Percentiles rank a stretch among this genome's conserved stretches.
phyloP scores from a whole-genome alignment of 2,113 vertebrate species.

The Xiphophorus couchianus region DNA sequence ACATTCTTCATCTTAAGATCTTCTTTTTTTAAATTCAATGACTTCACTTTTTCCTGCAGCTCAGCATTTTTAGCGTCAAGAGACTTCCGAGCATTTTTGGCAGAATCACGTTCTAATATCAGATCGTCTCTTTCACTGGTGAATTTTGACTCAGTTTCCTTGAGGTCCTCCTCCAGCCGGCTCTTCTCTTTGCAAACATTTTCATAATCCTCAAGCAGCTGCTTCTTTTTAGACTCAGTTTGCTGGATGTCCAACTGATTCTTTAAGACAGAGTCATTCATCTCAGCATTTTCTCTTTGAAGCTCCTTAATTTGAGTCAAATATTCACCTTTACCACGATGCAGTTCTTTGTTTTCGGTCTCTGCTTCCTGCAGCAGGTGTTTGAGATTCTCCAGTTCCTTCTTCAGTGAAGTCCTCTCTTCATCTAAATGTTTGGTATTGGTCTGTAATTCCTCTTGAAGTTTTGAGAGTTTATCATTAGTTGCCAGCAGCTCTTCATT shows the following conservation, averaged over 20 bases:
- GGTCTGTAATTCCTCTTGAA: slow-evolving; percentile 77
- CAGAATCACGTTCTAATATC: slow-evolving; percentile 73
- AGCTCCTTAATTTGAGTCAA: slow-evolving; percentile 76
- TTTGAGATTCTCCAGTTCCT: slow-evolving; percentile 72
- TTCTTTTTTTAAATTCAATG: slow-evolving; percentile 80
- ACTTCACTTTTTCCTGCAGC: slow-evolving; percentile 73
- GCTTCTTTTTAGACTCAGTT: slow-evolving; percentile 71
- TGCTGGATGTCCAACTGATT: slow-evolving; percentile 67
- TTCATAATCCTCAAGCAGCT: slow-evolving; percentile 81
- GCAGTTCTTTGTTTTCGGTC: slow-evolving; percentile 76
- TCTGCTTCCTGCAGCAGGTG: slow-evolving; percentile 73
- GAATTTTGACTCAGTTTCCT: slow-evolving; percentile 79
- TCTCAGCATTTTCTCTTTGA: slow-evolving; percentile 63
- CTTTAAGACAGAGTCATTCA: slow-evolving; percentile 68
- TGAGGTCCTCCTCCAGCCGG: slow-evolving; percentile 80
- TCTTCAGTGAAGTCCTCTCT: slow-evolving; percentile 71
- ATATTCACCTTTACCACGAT: slow-evolving; percentile 60
- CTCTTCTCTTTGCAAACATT: slow-evolving; percentile 80
- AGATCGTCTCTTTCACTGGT: slow-evolving; percentile 75
- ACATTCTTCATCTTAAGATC: slow-evolving; percentile 69
- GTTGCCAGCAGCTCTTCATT: slow-evolving; percentile 80
- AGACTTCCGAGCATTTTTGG: slow-evolving; percentile 80
- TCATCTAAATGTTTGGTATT: slow-evolving; percentile 70
- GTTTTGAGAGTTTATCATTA: slow-evolving; percentile 73
- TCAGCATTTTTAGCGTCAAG: slow-evolving; percentile 72